Evolutionary conservation across 2,888 invertebrate species (phyloP).

Genomic region (Eulithis prunata): DNA sequence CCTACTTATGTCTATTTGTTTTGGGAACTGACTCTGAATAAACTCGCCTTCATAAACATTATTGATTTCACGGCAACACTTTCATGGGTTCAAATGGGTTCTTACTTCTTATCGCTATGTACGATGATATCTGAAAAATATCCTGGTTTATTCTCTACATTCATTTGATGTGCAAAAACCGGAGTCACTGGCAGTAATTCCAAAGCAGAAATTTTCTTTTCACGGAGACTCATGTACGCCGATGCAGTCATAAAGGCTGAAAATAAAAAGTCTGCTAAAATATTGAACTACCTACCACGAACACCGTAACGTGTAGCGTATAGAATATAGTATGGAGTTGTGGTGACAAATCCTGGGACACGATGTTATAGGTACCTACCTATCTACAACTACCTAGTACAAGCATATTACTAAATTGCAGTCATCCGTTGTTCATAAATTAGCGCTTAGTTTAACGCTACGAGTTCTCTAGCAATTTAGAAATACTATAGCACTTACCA

Average conservation of each 20-base stretch:
- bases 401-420: conserved; percentile 42
- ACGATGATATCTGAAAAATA: conserved; percentile 86
- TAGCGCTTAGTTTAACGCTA: not conserved
- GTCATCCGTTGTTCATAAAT: conserved; percentile 37
- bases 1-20: conserved; percentile 54
- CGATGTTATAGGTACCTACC: conserved; percentile 4
- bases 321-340: not conserved
- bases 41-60: not conserved
- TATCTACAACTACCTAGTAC: conserved; percentile 4
- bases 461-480: not conserved
- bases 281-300: conserved; percentile 1
- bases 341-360: conserved; percentile 7
- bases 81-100: conserved; percentile 29
- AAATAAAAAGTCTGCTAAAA: conserved; percentile 39
- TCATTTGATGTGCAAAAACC: conserved; percentile 83
- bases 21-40: conserved; percentile 12
- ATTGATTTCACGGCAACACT: conserved; percentile 10
- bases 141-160: conserved; percentile 78
- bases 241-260: conserved; percentile 85
- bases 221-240: conserved; percentile 78
- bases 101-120: conserved; percentile 84
- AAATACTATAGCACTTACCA: conserved; percentile 65
- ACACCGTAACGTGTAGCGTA: not conserved
- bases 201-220: conserved; percentile 63
- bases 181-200: conserved; percentile 85